Evolutionary conservation across 2,888 invertebrate species (phyloP).

Genomic region (Leptopterna dolabrata): DNA sequence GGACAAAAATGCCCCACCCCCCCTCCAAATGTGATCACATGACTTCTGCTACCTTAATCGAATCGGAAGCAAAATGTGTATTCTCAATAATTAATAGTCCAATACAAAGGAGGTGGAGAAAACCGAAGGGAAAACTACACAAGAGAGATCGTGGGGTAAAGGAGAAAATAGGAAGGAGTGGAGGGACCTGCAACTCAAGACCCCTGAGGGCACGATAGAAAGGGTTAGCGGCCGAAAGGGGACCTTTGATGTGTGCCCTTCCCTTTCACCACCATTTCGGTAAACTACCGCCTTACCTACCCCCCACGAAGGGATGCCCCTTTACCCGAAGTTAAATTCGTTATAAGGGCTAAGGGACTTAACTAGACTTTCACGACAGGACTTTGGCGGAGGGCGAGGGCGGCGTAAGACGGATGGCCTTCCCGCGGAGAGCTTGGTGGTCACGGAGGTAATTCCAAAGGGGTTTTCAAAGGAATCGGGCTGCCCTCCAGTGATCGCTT

Average conservation of each 20-base stretch:
- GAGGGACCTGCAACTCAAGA: neutral
- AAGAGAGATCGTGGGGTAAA: too few species aligned
- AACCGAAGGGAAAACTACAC: too few species aligned
- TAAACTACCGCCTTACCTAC: neutral
- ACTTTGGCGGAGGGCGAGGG: neutral
- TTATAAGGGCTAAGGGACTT: constrained; percentile 11
- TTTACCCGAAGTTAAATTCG: constrained; percentile 24
- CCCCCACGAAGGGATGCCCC: neutral
- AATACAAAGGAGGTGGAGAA: too few species aligned
- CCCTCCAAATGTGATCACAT: too few species aligned
- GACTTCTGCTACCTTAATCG: too few species aligned
- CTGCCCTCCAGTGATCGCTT: neutral
- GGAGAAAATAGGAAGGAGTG: neutral
- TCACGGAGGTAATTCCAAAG: neutral
- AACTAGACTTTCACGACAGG: neutral
- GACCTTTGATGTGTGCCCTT: constrained; percentile 16
- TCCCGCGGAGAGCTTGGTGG: neutral
- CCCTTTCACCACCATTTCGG: constrained; percentile 8
- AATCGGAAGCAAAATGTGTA: too few species aligned
- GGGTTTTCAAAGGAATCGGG: neutral
- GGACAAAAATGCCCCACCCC: too few species aligned
- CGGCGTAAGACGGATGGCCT: neutral
- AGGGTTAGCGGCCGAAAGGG: neutral
- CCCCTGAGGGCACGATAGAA: neutral
- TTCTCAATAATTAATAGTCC: too few species aligned